Evolutionary conservation across 2,113 vertebrate genomes (phyloP).

Genomic region (Crocuta crocuta): DNA sequence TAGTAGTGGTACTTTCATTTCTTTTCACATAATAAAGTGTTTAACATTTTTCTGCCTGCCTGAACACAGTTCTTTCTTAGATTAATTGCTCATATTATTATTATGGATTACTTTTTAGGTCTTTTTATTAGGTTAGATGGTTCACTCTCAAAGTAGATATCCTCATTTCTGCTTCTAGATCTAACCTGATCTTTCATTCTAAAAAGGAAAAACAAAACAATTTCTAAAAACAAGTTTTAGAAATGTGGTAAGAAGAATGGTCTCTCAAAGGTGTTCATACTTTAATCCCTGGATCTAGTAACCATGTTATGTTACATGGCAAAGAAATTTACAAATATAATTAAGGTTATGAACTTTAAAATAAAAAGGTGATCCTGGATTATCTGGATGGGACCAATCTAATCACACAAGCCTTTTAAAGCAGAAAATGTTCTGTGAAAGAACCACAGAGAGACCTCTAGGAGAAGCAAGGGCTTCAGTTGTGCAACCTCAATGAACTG

Average conservation of each 20-base stretch:
- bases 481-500: not conserved
- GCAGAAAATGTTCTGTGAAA: not conserved
- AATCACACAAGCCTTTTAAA: not conserved
- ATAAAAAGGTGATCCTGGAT: not conserved
- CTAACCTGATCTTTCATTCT: not conserved
- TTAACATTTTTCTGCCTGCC: not conserved
- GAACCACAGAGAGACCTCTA: not conserved
- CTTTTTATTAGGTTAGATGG: not conserved
- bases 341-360: constrained; percentile 4
- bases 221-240: not conserved
- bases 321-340: not conserved
- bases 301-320: not conserved
- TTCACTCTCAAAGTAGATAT: not conserved
- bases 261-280: not conserved
- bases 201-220: not conserved
- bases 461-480: not conserved
- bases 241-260: not conserved
- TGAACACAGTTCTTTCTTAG: not conserved
- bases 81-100: not conserved
- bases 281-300: not conserved
- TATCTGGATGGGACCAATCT: not conserved
- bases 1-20: not conserved
- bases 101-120: not conserved
- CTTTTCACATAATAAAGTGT: not conserved
- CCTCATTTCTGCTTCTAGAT: not conserved